Conservation (phyloP, 2,113 vertebrate genomes). For the Zootoca vivipara region DNA sequence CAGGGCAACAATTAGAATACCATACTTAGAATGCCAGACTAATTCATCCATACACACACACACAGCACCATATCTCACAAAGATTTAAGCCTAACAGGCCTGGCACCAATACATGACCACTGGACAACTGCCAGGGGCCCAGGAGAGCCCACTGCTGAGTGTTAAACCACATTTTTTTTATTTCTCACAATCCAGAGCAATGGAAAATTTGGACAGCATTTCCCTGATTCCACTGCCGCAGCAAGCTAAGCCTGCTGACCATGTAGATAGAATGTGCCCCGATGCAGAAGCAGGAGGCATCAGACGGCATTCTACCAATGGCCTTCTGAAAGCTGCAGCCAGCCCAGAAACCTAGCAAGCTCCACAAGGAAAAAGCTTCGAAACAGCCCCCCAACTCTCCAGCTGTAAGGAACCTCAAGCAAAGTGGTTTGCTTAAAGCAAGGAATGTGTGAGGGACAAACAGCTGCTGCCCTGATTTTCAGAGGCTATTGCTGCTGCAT, state of each 20-base stretch:
- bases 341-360: not conserved
- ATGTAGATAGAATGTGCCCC: no score
- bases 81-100: not conserved
- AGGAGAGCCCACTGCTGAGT: no score
- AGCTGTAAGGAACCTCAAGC: not conserved
- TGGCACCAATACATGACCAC: not conserved
- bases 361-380: constrained; percentile 45
- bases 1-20: not conserved
- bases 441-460: constrained; percentile 18
- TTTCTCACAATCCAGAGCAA: not conserved
- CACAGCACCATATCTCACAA: no score
- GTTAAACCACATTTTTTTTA: not conserved
- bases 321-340: not conserved
- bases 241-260: not conserved
- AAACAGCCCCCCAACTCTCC: constrained; percentile 23
- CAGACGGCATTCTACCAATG: not conserved
- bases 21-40: no score
- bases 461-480: not conserved
- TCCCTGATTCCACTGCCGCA: not conserved
- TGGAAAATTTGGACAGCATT: not conserved
- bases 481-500: constrained; percentile 46
- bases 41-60: no score
- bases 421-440: not conserved
- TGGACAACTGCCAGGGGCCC: not conserved
- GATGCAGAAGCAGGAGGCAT: not conserved